Conservation (phyloP, 2,797 vertebrate species). For the Spea hammondii region DNA sequence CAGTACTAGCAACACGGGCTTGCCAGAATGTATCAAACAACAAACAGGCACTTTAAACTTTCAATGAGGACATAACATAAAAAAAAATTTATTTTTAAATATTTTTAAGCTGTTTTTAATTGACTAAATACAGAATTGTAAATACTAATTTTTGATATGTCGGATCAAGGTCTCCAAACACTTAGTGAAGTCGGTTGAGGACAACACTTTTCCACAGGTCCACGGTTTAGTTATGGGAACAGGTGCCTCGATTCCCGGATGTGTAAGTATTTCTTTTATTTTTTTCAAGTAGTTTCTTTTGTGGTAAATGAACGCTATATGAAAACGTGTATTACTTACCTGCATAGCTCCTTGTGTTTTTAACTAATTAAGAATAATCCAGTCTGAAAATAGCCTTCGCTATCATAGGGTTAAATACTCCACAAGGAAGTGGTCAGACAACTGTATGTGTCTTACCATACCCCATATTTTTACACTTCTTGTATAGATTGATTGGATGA, state of each 20-base stretch:
- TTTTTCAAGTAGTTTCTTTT: background rate
- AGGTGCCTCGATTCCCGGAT: constrained; percentile 71
- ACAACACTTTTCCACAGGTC: background rate
- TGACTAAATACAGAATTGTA: background rate
- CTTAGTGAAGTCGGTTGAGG: background rate
- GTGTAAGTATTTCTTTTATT: constrained; percentile 68
- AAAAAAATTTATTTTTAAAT: background rate
- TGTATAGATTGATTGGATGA: too few relatives aligned
- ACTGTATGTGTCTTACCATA: too few relatives aligned
- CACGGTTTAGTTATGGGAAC: constrained; percentile 62
- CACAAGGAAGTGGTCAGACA: too few relatives aligned
- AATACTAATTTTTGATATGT: background rate
- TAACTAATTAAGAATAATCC: too few relatives aligned
- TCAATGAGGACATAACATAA: constrained; percentile 8
- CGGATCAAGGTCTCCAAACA: background rate
- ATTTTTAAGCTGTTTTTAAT: background rate
- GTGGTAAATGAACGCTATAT: too few relatives aligned
- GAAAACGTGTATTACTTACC: too few relatives aligned
- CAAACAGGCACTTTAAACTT: constrained; percentile 10
- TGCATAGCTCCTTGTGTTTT: too few relatives aligned
- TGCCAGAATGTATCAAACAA: constrained; percentile 18
- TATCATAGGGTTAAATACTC: too few relatives aligned
- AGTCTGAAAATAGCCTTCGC: too few relatives aligned
- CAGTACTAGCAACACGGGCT: constrained; percentile 4
- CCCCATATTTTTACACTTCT: background rate